These are phyloP conservation scores for Carcina quercana DNA, from an alignment of 2,888 invertebrate species.

Conservation along the genomic window DNA sequence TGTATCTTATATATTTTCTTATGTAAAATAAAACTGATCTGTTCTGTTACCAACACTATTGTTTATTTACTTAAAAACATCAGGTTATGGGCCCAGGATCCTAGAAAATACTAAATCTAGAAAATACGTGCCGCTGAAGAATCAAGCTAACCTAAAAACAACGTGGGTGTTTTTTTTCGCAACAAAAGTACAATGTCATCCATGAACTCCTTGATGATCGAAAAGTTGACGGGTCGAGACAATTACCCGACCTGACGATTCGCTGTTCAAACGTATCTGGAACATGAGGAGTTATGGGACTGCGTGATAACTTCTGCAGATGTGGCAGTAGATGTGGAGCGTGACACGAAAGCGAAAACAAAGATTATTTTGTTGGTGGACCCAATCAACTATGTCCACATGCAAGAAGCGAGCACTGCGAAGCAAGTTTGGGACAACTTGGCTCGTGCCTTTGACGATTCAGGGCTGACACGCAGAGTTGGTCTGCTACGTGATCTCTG, in stretches of 20 bases:
- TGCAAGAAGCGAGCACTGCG: slow-evolving; percentile 21
- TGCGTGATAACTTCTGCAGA: background rate
- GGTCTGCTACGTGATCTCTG: slow-evolving; percentile 17
- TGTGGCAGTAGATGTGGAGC: background rate
- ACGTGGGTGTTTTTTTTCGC: background rate
- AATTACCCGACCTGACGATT: slow-evolving; percentile 14
- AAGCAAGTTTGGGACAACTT: slow-evolving; percentile 2
- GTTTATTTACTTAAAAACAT: background rate
- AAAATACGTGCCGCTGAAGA: background rate
- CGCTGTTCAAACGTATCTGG: slow-evolving; percentile 11
- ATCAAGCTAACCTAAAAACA: background rate
- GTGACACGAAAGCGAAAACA: background rate
- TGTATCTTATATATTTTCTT: too few species aligned
- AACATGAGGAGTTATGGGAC: slow-evolving; percentile 14
- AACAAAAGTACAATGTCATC: background rate
- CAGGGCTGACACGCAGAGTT: slow-evolving; percentile 2
- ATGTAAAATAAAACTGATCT: too few species aligned
- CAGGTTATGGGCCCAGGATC: background rate
- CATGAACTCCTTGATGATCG: background rate
- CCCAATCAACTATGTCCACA: slow-evolving; percentile 7
- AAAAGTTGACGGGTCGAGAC: slow-evolving; percentile 9
- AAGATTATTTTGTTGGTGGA: background rate
- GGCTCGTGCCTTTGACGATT: background rate
- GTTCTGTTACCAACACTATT: too few species aligned
- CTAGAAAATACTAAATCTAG: background rate